These are phyloP conservation scores for Lumbricus terrestris DNA, from an alignment of 2,888 invertebrate genomes.

Conservation along the genomic window DNA sequence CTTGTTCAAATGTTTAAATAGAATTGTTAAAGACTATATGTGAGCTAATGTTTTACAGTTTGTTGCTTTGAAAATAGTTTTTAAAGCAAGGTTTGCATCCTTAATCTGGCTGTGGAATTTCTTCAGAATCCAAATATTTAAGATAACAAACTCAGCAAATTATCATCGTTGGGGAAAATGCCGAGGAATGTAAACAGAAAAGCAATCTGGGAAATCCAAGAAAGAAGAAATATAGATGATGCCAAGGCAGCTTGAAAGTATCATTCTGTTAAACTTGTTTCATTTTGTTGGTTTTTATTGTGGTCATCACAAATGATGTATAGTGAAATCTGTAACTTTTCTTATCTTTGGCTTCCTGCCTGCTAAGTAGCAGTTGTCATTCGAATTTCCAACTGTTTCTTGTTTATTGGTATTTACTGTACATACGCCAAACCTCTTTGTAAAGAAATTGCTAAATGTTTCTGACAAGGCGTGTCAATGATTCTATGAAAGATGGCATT, in stretches of 20 bases:
- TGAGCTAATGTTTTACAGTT: not conserved
- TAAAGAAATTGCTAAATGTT: not conserved
- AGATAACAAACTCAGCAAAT: not conserved
- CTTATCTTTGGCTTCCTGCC: not conserved
- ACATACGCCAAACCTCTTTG: not conserved
- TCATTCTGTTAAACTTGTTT: not conserved
- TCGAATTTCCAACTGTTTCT: not conserved
- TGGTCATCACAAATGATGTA: not conserved
- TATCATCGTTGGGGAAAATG: not conserved
- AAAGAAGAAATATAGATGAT: not conserved
- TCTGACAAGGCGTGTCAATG: not conserved
- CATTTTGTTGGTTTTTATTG: not conserved
- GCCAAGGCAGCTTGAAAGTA: not conserved
- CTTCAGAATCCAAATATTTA: not conserved
- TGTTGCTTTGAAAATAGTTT: not conserved
- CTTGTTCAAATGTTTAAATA: not conserved
- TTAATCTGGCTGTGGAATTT: not conserved
- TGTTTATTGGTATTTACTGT: not conserved
- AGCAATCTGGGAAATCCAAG: not conserved
- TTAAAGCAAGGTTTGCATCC: not conserved
- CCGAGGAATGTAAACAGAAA: not conserved
- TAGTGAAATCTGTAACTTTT: not conserved
- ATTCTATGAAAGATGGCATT: not conserved
- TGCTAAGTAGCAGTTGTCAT: not conserved
- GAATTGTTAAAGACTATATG: not conserved